These are phyloP conservation scores for Teleiodes luculella DNA, from an alignment of 2,888 invertebrate species.

Conservation along the genomic window DNA sequence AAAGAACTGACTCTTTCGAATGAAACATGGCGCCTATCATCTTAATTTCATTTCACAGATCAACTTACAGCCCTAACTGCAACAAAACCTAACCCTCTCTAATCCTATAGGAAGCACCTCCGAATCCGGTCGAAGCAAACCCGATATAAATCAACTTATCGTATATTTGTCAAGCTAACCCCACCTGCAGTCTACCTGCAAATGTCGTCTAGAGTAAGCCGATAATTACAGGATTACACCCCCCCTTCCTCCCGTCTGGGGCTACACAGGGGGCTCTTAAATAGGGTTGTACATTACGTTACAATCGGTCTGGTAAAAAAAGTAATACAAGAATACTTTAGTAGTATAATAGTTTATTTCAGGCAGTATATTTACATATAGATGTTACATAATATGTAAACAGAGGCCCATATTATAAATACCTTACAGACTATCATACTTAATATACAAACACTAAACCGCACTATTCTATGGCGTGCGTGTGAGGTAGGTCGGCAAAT, in stretches of 20 bases:
- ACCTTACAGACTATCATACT: too few species aligned
- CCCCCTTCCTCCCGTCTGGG: slow-evolving; percentile 31
- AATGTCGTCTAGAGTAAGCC: slow-evolving; percentile 74
- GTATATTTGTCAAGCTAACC: slow-evolving; percentile 14
- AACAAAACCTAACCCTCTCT: too few species aligned
- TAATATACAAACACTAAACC: too few species aligned
- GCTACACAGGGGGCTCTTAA: slow-evolving; percentile 16
- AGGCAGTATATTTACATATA: too few species aligned
- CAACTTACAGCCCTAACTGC: too few species aligned
- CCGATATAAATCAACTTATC: slow-evolving; percentile 60
- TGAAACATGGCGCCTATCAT: too few species aligned
- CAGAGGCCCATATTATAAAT: too few species aligned
- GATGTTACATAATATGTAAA: too few species aligned
- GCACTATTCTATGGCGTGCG: too few species aligned
- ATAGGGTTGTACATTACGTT: not conserved
- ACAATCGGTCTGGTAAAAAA: not conserved
- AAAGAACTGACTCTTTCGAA: too few species aligned
- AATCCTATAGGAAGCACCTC: slow-evolving; percentile 7
- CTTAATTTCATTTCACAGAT: too few species aligned
- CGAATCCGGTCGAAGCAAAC: slow-evolving; percentile 36
- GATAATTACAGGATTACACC: slow-evolving; percentile 75
- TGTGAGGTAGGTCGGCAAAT: too few species aligned
- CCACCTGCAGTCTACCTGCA: slow-evolving; percentile 59
- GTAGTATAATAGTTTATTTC: not conserved
- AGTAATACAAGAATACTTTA: not conserved